These are phyloP conservation scores for Motacilla tschutschensis DNA, from an alignment of 2,113 vertebrate species.

Conservation along the genomic window DNA sequence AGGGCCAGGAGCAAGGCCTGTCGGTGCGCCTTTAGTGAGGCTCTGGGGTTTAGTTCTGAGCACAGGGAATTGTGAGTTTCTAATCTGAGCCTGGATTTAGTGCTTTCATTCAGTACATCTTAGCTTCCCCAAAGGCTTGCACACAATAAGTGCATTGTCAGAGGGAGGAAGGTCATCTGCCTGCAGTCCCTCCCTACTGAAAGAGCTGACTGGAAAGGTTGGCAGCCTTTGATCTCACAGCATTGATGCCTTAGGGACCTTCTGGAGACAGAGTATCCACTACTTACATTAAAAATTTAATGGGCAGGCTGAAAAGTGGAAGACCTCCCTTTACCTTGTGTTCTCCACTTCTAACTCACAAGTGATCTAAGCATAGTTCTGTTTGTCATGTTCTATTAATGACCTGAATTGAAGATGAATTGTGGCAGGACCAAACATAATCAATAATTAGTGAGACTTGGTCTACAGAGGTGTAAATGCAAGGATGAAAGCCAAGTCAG, in stretches of 20 bases:
- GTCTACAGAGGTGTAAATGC: neutral
- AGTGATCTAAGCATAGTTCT: neutral
- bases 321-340: neutral
- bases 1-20: neutral
- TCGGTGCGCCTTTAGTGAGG: neutral
- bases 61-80: neutral
- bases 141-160: neutral
- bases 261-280: neutral
- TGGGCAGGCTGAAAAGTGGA: neutral
- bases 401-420: neutral
- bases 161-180: neutral
- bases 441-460: neutral
- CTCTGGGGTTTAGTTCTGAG: neutral
- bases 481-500: neutral
- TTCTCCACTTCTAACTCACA: neutral
- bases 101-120: neutral
- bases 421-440: neutral
- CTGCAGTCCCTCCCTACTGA: neutral
- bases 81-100: neutral
- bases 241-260: neutral
- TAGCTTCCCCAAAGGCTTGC: neutral
- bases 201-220: neutral
- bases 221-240: neutral
- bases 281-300: neutral
- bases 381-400: neutral